phyloP scores from a whole-genome alignment of 2,888 invertebrate genomes.

The Ennomos fuscantarius region DNA sequence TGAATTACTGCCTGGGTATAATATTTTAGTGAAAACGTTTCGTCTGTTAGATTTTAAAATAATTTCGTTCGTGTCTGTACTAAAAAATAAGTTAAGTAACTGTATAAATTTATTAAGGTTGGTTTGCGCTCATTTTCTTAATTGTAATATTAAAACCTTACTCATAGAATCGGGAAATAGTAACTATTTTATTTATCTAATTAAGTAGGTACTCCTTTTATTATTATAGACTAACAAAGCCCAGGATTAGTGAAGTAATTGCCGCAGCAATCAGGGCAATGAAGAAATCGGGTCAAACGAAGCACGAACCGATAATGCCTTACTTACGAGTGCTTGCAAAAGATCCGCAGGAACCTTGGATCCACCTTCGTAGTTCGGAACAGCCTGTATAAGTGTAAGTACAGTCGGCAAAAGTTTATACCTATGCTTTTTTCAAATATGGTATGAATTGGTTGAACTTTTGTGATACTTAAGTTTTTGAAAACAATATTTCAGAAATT shows the following conservation, averaged over 20 bases:
- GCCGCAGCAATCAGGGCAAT: constrained; percentile 21
- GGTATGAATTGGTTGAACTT: too few species aligned
- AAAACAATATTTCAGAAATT: too few species aligned
- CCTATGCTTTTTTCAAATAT: too few species aligned
- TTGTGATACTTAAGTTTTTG: too few species aligned
- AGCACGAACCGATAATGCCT: constrained; percentile 26
- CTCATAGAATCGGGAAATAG: constrained; percentile 1
- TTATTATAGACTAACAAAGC: neutral
- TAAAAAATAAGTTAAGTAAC: too few species aligned
- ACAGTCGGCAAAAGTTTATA: too few species aligned
- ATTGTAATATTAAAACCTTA: neutral
- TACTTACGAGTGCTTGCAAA: constrained; percentile 61
- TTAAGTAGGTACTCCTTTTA: too few species aligned
- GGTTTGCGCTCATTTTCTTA: too few species aligned
- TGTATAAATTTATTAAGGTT: too few species aligned
- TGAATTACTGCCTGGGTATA: constrained; percentile 27
- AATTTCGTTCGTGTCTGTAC: neutral
- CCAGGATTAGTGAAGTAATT: constrained; percentile 16
- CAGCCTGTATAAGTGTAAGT: too few species aligned
- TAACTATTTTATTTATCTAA: neutral
- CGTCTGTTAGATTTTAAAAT: neutral
- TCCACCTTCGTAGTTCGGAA: constrained; percentile 34
- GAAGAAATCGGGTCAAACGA: constrained; percentile 54
- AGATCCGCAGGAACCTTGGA: constrained; percentile 64
- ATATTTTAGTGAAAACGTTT: constrained; percentile 12